Evolutionary conservation across 2,888 invertebrate species (phyloP).

Genomic region (Ochropacha duplaris): DNA sequence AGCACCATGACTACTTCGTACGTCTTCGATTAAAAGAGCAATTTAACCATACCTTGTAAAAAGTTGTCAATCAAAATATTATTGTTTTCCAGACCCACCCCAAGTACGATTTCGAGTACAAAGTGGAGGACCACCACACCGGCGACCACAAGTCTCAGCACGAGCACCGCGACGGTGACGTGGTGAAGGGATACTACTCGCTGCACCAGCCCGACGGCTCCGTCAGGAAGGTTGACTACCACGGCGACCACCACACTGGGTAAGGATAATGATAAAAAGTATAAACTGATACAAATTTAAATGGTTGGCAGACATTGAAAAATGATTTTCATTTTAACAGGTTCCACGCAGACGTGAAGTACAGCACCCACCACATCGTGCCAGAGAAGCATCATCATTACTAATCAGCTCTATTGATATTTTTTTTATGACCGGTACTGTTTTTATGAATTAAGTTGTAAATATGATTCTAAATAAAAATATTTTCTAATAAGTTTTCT

Average conservation of each 20-base stretch:
- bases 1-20: constrained; percentile 8
- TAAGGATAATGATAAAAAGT: constrained; percentile 15
- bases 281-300: too few species aligned
- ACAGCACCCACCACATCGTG: constrained; percentile 23
- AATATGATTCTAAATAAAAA: not conserved
- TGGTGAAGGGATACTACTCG: constrained; percentile 81
- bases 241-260: constrained; percentile 65
- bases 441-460: not conserved
- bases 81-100: constrained; percentile 48
- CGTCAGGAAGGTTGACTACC: constrained; percentile 71
- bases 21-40: not conserved
- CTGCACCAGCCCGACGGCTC: constrained; percentile 69
- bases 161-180: constrained; percentile 78
- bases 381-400: constrained; percentile 19
- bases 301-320: too few species aligned
- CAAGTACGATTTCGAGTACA: constrained; percentile 73
- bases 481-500: not conserved
- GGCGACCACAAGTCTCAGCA: constrained; percentile 77
- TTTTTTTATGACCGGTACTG: not conserved
- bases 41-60: not conserved
- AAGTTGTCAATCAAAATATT: not conserved
- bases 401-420: not conserved
- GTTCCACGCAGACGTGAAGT: constrained; percentile 66
- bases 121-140: constrained; percentile 74
- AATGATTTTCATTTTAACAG: constrained; percentile 26